Base-by-base conservation (phyloP, 2,888 invertebrate species). In the Tinea pellionella region DNA sequence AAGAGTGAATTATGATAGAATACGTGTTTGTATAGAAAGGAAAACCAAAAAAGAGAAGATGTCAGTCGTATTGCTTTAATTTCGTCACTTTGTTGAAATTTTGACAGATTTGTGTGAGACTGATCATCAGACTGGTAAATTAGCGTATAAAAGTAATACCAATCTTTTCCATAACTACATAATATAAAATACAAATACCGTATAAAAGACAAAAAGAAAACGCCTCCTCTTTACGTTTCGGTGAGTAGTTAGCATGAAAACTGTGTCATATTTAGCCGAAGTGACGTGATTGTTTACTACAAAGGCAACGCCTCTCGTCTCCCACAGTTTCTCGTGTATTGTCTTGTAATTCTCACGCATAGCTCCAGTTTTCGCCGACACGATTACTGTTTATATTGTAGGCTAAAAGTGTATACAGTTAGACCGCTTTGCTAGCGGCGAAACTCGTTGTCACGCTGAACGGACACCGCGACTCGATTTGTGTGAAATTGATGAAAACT, bases 231-330 rank as follows among this genome's bases (percentile, higher is more conserved):
- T n/a, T 4, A 2, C 13, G 47, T 47, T 47, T 15, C 13, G 47
- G 47, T 47, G 47, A 47, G 47, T 47, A 47, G 3, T 24, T 56
- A 56, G 12, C 18, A 13, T 12, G n/a, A 53, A 16, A 56, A 30
- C 16, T 19, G 30, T 56, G 56, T 56, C 19, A 24, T 51, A 29
- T 13, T 75, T 73, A 71, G 74, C 75, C 77, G 76, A 73, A 81
- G 76, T 88, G 87, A 87, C 88, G 85, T 83, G 84, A 85, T 84
- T 87, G 87, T 88, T 87, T 87, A 87, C 82, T 79, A 85, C 75
- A 77, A 83, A 88, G 53, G 84, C 86, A 88, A 88, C 88, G 88
- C 88, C 88, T 88, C 81, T 77, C 69, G 69, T 77, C 78, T 86
- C 81, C 73, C 85, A 83, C 83, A 85, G 83, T 85, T 84, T 85